These are phyloP conservation scores for Hypercompe scribonia DNA, from an alignment of 2,888 invertebrate genomes.

Conservation along the genomic window DNA sequence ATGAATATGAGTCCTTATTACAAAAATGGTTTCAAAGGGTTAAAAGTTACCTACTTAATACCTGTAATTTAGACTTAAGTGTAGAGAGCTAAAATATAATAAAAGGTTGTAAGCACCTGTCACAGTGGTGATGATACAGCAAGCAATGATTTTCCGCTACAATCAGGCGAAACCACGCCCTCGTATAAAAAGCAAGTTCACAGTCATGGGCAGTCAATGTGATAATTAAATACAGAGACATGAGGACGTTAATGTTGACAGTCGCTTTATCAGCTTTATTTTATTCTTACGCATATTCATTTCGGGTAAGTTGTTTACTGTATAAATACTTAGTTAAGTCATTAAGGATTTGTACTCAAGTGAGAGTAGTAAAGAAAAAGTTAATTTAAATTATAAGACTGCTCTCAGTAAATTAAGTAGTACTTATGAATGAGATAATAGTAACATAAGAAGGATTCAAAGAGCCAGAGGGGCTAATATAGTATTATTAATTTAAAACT, in stretches of 20 bases:
- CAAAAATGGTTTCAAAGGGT: not conserved
- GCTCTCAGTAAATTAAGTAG: no score
- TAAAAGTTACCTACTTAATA: not conserved
- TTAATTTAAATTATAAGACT: no score
- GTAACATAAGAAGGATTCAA: no score
- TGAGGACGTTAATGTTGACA: conserved; percentile 64
- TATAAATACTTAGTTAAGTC: not conserved
- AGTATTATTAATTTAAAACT: no score
- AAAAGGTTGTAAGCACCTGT: conserved; percentile 53
- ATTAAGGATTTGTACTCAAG: not conserved
- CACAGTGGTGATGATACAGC: conserved; percentile 64
- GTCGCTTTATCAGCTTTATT: conserved; percentile 58
- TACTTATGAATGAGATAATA: no score
- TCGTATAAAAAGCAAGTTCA: conserved; percentile 83
- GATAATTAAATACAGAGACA: conserved; percentile 63
- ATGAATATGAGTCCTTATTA: not conserved
- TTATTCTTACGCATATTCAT: conserved; percentile 57
- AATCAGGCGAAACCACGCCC: conserved; percentile 77
- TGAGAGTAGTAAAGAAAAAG: no score
- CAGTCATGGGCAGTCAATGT: conserved; percentile 76
- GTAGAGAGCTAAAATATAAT: conserved; percentile 21
- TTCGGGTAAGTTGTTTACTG: conserved; percentile 64
- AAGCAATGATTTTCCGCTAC: conserved; percentile 73
- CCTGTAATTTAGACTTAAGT: not conserved
- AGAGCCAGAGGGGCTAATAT: no score